These are phyloP conservation scores for Hemicrepidius hirtus DNA, from an alignment of 2,888 invertebrate species.

Conservation along the genomic window DNA sequence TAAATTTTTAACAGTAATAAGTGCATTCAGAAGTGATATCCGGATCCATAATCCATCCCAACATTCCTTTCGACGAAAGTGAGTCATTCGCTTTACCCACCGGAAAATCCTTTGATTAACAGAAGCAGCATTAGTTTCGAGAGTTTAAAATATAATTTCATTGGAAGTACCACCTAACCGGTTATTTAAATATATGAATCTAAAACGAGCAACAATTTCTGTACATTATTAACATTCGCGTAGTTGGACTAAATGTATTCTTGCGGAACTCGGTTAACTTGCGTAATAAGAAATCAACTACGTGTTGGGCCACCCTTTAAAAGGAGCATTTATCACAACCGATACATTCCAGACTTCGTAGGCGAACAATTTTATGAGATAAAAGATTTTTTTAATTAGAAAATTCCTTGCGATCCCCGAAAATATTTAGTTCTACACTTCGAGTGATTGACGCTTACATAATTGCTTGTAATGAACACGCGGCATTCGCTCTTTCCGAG, in stretches of 20 bases:
- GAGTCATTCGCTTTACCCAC: constrained; percentile 50
- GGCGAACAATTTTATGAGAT: constrained; percentile 10
- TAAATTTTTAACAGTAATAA: background rate
- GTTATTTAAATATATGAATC: constrained; percentile 5
- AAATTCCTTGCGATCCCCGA: background rate
- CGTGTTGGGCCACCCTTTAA: constrained; percentile 54
- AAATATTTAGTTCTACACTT: constrained; percentile 11
- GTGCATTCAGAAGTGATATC: background rate
- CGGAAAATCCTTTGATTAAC: constrained; percentile 52
- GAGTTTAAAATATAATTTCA: background rate
- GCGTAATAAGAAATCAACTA: constrained; percentile 58
- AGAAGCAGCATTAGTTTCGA: constrained; percentile 9
- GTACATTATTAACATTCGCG: constrained; percentile 9
- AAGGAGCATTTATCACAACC: constrained; percentile 56
- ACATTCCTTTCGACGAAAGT: constrained; percentile 36
- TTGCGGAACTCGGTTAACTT: constrained; percentile 65
- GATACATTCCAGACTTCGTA: constrained; percentile 56
- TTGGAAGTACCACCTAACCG: constrained; percentile 1
- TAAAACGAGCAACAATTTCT: background rate
- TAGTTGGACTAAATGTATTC: constrained; percentile 58
- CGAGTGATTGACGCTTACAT: constrained; percentile 16
- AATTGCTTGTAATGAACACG: constrained; percentile 42
- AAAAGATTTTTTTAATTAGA: constrained; percentile 2
- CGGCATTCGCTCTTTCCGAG: constrained; percentile 42
- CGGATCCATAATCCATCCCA: background rate